Percentiles rank a stretch among this genome's conserved stretches.
phyloP scores from a whole-genome alignment of 2,797 vertebrate species.

The Lithobates sylvaticus region DNA sequence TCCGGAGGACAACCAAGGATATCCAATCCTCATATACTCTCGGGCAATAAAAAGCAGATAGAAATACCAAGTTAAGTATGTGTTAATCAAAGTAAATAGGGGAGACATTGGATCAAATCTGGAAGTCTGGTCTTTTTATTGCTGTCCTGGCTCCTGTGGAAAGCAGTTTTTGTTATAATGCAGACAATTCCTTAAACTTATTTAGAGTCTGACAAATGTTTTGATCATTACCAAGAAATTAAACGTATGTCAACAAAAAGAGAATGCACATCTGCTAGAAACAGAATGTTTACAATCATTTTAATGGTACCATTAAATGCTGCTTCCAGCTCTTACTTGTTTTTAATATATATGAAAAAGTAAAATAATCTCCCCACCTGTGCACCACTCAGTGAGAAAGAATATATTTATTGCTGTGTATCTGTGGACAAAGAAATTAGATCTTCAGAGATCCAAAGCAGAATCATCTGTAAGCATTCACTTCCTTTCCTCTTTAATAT shows the following conservation, averaged over 20 bases:
- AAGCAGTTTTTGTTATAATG: conserved; percentile 72
- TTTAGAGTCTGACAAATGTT: conserved; percentile 70
- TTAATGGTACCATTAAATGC: conserved; percentile 76
- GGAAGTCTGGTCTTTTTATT: conserved; percentile 75
- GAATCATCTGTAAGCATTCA: not conserved
- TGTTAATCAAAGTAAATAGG: conserved; percentile 72
- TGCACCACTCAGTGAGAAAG: conserved; percentile 50
- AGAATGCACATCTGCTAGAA: conserved; percentile 73
- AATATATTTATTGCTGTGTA: conserved; percentile 6
- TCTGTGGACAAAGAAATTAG: conserved; percentile 3
- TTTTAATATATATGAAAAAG: conserved; percentile 68
- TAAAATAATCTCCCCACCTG: conserved; percentile 75
- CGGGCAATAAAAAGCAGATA: conserved; percentile 64
- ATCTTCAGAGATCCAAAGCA: conserved; percentile 25
- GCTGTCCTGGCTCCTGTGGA: conserved; percentile 70
- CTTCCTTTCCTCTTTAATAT: not conserved
- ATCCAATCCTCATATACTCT: conserved; percentile 50
- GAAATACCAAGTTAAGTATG: conserved; percentile 62
- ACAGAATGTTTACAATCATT: conserved; percentile 77
- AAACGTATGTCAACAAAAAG: conserved; percentile 70
- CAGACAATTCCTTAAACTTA: conserved; percentile 69
- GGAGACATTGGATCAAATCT: conserved; percentile 68
- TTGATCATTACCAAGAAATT: conserved; percentile 75
- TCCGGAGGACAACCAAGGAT: conserved; percentile 48
- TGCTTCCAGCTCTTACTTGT: conserved; percentile 66